Evolutionary conservation across 2,888 invertebrate species (phyloP).

Genomic region (Pterostichus madidus): DNA sequence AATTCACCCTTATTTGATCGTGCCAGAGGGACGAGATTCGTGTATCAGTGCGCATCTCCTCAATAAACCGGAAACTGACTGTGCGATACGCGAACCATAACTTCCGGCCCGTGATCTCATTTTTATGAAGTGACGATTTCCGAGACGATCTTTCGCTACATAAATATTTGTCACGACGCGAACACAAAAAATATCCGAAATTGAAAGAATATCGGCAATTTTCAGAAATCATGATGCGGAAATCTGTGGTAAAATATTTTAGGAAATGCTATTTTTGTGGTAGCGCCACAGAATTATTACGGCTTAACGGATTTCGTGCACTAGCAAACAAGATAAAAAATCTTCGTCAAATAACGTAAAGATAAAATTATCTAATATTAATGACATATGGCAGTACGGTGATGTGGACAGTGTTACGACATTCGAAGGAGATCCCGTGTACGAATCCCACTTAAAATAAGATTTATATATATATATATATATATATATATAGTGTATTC

Average conservation of each 20-base stretch:
- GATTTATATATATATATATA: too few species aligned
- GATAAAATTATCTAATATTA: too few species aligned
- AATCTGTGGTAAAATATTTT: constrained; percentile 24
- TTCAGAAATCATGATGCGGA: constrained; percentile 50
- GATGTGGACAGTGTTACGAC: too few species aligned
- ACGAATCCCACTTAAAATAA: too few species aligned
- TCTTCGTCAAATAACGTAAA: neutral
- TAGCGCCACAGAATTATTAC: neutral
- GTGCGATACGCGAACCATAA: constrained; percentile 58
- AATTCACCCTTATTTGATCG: neutral
- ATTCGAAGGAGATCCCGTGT: too few species aligned
- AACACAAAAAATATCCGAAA: constrained; percentile 51
- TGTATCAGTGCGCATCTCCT: constrained; percentile 1
- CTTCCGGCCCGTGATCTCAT: constrained; percentile 62
- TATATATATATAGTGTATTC: too few species aligned
- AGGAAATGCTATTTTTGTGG: constrained; percentile 26
- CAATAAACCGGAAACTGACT: constrained; percentile 50
- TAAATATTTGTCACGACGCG: constrained; percentile 42
- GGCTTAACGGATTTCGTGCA: neutral
- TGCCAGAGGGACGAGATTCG: neutral
- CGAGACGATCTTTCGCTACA: constrained; percentile 57
- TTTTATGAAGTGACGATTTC: constrained; percentile 65
- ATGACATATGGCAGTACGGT: too few species aligned
- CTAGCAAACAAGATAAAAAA: neutral
- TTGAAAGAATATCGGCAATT: constrained; percentile 58